Evolutionary conservation across 2,888 invertebrate genomes (phyloP), one percentile per base, ranked within the genome.

Genomic region (Belgica antarctica): DNA sequence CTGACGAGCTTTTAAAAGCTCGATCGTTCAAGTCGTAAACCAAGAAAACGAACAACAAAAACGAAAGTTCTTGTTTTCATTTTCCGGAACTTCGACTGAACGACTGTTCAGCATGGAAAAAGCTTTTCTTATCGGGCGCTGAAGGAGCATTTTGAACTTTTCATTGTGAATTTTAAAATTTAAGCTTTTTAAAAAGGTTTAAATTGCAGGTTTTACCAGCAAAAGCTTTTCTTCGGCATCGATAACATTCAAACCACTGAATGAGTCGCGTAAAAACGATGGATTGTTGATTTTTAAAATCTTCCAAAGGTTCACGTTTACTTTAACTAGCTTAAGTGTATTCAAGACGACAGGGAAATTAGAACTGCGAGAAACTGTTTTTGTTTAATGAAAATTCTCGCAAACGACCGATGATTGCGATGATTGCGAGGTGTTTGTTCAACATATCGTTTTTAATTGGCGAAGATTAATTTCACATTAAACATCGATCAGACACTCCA

Each of bases 121-220:
- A 1, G 47, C 25, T 27, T 66, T 66, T 7, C 17, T 22, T 1
- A 66, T 66, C 25, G 65, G 65, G 15, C 65, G 47, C 17, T 66
- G 65, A 5, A 66, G 46, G 8, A 66, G 27, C 65, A 66, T 66
- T 47, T 46, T 66, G 41, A 66, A 66, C 17, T 66, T 66, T 47
- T 66, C 65, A 12, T 66, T 66, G 1, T 28, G 15, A 5, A 19
- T 25, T 17, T 46, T 1, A 10, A 66, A 66, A 5, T 46, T 47
- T 47, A 12, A 47, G 4, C 15, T 47, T n/a, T n/a, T n/a, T 47
- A 47, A 12, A 47, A 12, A 3, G 5, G 5, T 47, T 47, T 4
- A 47, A 47, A n/a, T n/a, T n/a, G n/a, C n/a, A n/a, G n/a, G n/a
- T n/a, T 19, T 57, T 57, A 66, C 65, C 22, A 66, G 17, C 17